Percentiles rank a stretch among this genome's conserved stretches.
phyloP scores from a whole-genome alignment of 2,113 vertebrate genomes.

The Ptychochromis oligacanthus region DNA sequence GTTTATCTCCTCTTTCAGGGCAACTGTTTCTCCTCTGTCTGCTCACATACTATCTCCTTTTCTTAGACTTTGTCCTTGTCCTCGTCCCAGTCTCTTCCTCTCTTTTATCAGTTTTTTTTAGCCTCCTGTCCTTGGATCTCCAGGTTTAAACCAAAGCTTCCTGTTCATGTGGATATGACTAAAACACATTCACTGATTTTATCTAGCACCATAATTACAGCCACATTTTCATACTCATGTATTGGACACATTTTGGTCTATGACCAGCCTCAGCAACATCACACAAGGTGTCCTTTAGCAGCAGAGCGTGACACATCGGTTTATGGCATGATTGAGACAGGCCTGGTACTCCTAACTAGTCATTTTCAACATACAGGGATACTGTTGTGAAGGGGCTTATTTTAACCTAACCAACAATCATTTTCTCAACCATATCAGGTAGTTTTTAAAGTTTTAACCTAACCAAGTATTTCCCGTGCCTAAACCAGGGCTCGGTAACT shows the following conservation, averaged over 20 bases:
- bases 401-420: background rate
- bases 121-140: background rate
- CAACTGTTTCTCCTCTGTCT: background rate
- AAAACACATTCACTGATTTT: background rate
- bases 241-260: background rate
- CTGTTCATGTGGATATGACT: background rate
- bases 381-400: background rate
- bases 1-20: too few species aligned
- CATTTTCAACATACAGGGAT: background rate
- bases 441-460: background rate
- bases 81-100: background rate
- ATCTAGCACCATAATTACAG: background rate
- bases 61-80: background rate
- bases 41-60: background rate
- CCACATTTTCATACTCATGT: background rate
- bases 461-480: background rate
- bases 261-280: background rate
- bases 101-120: background rate
- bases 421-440: background rate
- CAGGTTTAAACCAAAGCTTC: background rate
- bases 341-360: too few species aligned
- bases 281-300: background rate
- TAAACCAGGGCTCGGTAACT: too few species aligned
- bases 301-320: background rate
- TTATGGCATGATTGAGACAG: too few species aligned